Evolutionary conservation across 2,797 vertebrate genomes (phyloP), one percentile per base, ranked within the genome.

Genomic region (Sebastes matsubarae): DNA sequence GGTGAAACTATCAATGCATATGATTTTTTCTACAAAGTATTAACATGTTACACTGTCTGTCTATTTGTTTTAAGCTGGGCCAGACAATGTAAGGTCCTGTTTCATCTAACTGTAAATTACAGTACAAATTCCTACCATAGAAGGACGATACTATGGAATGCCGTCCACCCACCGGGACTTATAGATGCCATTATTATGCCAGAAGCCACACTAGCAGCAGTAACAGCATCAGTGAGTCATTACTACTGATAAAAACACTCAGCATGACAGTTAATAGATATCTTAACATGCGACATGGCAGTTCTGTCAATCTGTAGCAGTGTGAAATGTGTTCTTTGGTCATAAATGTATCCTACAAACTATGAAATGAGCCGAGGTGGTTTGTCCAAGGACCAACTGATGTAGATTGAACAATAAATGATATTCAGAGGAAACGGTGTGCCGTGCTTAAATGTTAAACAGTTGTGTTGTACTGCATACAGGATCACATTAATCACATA

Each of bases 181-280:
- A 92, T 94, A 93, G 92, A 95, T 92, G 88, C 93, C 93, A 94
- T 95, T 95, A 93, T 93, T 94, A 92, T 89, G 88, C 94, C 93
- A 93, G 93, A 94, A 90, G 90, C 92, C 93, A 95, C 93, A 94
- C 92, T 94, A 95, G 94, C 92, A 93, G 92, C 94, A 93, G 93
- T 89, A 90, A 95, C 91, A 94, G 91, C 95, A 94, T 95, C 94
- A 93, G 92, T 94, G 88, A 92, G 89, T 89, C 90, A 93, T 93
- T 91, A 90, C 84, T 92, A 94, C 95, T 95, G 95, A 94, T 89
- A 90, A 93, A 94, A 95, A 92, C 89, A 94, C 90, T 91, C 93
- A 95, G 96, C 96, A 96, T 96, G 95, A 95, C 94, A 95, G 93
- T 94, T 93, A 95, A 94, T 96, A 96, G 92, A 94, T 93, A 94